Conservation (phyloP, 2,797 vertebrate genomes). For the Periparus ater region DNA sequence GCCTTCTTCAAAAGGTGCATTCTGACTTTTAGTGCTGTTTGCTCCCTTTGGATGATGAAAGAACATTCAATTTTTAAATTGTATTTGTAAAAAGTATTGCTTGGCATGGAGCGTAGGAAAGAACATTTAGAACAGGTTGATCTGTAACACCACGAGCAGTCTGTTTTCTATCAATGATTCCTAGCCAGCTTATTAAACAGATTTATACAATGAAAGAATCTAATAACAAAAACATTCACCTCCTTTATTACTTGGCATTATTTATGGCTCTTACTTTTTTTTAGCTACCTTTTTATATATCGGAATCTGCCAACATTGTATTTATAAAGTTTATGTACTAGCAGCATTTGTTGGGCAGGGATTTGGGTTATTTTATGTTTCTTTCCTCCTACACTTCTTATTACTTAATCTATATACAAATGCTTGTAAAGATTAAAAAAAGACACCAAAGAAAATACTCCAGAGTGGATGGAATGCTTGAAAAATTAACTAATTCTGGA, state of each 20-base stretch:
- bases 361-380: constrained; percentile 38
- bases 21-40: constrained; percentile 53
- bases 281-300: constrained; percentile 78
- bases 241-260: constrained; percentile 84
- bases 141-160: constrained; percentile 80
- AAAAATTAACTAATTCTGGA: constrained; percentile 10
- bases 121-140: constrained; percentile 79
- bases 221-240: constrained; percentile 84
- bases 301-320: constrained; percentile 76
- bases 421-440: neutral
- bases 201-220: constrained; percentile 86
- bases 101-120: constrained; percentile 71
- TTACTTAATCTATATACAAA: constrained; percentile 17
- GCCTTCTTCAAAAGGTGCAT: constrained; percentile 56
- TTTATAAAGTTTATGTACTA: constrained; percentile 75
- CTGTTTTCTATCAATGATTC: constrained; percentile 85
- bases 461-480: neutral
- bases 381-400: constrained; percentile 46
- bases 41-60: constrained; percentile 75
- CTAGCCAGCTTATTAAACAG: constrained; percentile 83
- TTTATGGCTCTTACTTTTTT: constrained; percentile 77
- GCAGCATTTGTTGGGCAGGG: constrained; percentile 62
- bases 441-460: neutral
- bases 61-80: constrained; percentile 76
- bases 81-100: constrained; percentile 75